Base-by-base conservation (phyloP, 2,113 vertebrate species). In the Helogale parvula region DNA sequence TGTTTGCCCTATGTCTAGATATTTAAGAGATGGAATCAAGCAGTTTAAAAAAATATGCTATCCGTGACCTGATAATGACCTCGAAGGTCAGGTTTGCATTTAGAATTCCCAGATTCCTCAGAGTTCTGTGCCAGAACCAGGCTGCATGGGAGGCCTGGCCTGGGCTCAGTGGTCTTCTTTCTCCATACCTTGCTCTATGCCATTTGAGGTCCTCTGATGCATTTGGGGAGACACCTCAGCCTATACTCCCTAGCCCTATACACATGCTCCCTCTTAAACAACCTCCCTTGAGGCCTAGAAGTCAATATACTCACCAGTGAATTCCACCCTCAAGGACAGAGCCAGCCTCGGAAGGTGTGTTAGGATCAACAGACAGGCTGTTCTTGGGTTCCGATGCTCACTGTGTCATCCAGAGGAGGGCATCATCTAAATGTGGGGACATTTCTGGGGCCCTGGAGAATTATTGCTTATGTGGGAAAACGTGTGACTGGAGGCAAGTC, bases 11-110 rank as follows among this genome's bases (percentile, higher is more conserved):
- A 12, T 68, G 21, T 72, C 21, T 85, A 66, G 79, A 92, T 27
- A 96, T 77, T 80, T 72, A 84, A 94, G 77, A 94, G 47, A 74
- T 35, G 13, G 31, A 57, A 80, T 69, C 7, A 74, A 29, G 4
- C 7, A 74, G 5, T 8, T 63, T 17, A 41, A 74, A 77, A 71
- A 81, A 93, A 29, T 1, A 1, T 45, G 79, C 38, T 66, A 31
- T 65, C 21, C 2, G 9, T 88, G 33, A 91, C 3, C 27, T 81
- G 50, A 63, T 38, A 79, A 65, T 74, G 15, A 72, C 54, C 65
- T 57, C 17, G 52, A 88, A 79, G 52, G 2, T 72, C 69, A 90
- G 12, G 47, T 79, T 72, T 83, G 25, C 77, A 90, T 85, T 91
- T 71, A 87, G 25, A 88, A 66, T 84, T 94, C 6, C n/a, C 45